Evolutionary conservation across 2,888 invertebrate species (phyloP), one percentile per base, ranked within the genome.

Genomic region (Ellobium chinense): DNA sequence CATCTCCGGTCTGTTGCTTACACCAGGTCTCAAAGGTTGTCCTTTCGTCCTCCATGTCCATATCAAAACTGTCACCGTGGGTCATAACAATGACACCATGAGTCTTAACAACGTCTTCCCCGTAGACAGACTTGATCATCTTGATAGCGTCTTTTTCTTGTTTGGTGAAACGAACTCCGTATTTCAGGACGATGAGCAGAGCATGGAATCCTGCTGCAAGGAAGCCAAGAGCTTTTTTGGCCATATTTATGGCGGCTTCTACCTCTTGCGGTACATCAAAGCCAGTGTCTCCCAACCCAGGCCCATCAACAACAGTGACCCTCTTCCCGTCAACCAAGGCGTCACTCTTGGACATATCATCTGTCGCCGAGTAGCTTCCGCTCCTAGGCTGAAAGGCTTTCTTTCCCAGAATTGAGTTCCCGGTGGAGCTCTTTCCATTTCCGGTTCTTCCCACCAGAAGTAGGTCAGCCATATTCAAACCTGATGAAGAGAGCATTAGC

Each of bases 391-490:
- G 46, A n/a, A 70, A 70, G 27, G 2, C 69, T 18, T 34, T 54
- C 2, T n/a, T 70, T n/a, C 69, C 69, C 0, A 70, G 56, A 31
- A 70, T 54, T 34, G 69, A 54, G n/a, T 70, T 70, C 31, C 69
- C 69, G 2, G 69, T 70, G 21, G 69, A 70, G n/a, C 69, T 70
- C 56, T 70, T 70, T n/a, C 69, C 69, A 54, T 70, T 70, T 70
- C 69, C 69, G 18, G 56, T 70, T 2, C 69, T 29, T 56, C 69
- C 69, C 7, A 46, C 18, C 1, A 73, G 62, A 24, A 73, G 39
- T 29, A 39, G n/a, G 12, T n/a, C n/a, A n/a, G n/a, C n/a, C n/a
- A n/a, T n/a, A n/a, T n/a, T n/a, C n/a, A n/a, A n/a, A n/a, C n/a
- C n/a, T n/a, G n/a, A n/a, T n/a, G n/a, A n/a, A n/a, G n/a, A n/a